Conservation (phyloP, 2,113 vertebrate genomes). For the Gulo gulo region DNA sequence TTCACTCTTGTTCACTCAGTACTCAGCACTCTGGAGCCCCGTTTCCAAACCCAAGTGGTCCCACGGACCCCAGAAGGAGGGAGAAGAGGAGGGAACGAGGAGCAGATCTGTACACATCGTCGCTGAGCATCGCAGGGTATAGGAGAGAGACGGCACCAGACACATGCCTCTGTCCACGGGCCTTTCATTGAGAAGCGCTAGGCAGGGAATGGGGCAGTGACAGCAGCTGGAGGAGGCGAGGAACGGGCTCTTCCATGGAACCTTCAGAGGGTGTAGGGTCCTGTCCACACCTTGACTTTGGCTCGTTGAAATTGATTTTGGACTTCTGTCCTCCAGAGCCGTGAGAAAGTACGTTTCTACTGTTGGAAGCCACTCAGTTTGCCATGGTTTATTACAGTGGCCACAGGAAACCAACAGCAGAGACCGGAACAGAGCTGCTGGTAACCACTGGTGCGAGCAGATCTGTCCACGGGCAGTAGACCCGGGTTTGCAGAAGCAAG, state of each 20-base stretch:
- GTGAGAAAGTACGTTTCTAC: background rate
- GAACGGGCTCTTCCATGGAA: no score
- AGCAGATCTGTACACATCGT: background rate
- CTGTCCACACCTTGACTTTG: background rate
- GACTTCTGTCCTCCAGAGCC: background rate
- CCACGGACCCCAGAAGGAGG: background rate
- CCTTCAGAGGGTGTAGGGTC: rapidly evolving
- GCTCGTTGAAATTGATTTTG: background rate
- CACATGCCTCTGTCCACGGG: no score
- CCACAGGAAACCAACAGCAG: background rate
- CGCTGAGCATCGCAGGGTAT: rapidly evolving
- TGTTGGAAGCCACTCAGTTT: no score
- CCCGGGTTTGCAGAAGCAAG: no score
- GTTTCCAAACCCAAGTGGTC: background rate
- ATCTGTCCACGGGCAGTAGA: background rate
- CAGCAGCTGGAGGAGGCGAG: no score
- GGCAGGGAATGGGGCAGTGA: no score
- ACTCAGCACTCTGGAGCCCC: background rate
- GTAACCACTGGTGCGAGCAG: no score
- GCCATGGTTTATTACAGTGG: background rate
- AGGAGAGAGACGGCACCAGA: no score
- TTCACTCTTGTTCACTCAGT: background rate
- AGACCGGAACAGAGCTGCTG: rapidly evolving
- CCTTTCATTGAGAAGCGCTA: no score
- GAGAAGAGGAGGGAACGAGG: background rate